A percentile compares a stretch with the other conserved stretches of the same genome.
phyloP scores from a whole-genome alignment of 2,113 vertebrate species.

The Mohoua ochrocephala region DNA sequence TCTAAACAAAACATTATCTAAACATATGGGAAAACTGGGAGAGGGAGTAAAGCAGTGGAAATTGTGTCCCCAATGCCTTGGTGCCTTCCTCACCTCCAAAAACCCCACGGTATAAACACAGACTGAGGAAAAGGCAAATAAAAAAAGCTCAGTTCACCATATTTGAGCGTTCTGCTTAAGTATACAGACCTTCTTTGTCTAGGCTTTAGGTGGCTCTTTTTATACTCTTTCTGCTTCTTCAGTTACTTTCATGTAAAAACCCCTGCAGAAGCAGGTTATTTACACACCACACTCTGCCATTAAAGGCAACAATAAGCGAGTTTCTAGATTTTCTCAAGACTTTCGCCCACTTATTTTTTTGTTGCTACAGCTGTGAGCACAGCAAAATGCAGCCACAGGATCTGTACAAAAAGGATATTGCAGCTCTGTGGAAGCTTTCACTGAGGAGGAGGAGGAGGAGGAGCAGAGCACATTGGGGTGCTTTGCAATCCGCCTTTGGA shows the following conservation, averaged over 20 bases:
- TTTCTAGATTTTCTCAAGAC: neutral
- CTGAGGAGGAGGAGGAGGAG: neutral
- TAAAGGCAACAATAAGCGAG: neutral
- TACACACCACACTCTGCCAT: neutral
- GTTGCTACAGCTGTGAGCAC: neutral
- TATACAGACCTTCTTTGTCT: neutral
- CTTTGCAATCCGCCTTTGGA: neutral
- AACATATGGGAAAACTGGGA: neutral
- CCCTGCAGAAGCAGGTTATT: neutral
- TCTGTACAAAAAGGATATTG: too few relatives aligned
- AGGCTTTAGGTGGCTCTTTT: neutral
- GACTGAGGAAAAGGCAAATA: neutral
- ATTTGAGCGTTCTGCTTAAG: neutral
- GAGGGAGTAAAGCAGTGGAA: neutral
- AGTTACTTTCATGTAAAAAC: neutral
- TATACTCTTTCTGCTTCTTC: neutral
- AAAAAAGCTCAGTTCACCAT: neutral
- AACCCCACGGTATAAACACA: neutral
- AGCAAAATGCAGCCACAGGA: neutral
- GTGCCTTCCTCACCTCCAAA: neutral
- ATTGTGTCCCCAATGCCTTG: neutral
- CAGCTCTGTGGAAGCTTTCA: neutral
- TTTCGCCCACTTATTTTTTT: neutral
- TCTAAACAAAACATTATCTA: neutral
- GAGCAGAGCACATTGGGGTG: neutral